These are phyloP conservation scores for Jacana jacana DNA, from an alignment of 2,113 vertebrate genomes.

Conservation along the genomic window DNA sequence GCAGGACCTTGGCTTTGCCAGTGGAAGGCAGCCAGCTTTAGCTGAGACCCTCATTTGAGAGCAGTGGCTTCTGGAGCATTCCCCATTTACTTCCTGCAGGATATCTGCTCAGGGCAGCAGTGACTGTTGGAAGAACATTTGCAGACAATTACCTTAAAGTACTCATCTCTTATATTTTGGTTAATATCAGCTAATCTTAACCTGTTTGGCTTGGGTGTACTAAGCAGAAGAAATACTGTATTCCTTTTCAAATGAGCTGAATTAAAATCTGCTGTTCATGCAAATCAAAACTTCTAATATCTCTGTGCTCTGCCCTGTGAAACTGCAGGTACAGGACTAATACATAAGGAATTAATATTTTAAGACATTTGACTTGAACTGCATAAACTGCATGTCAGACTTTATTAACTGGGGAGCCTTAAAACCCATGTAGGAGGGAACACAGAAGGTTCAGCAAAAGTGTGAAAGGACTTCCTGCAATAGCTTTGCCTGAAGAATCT, in stretches of 20 bases:
- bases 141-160: not conserved
- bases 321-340: not conserved
- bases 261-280: not conserved
- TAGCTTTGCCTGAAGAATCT: not conserved
- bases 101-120: not conserved
- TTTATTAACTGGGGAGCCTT: not conserved
- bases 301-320: not conserved
- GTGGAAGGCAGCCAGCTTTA: not conserved
- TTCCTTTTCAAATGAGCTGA: not conserved
- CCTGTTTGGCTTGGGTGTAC: not conserved
- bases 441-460: not conserved
- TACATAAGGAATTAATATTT: not conserved
- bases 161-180: not conserved
- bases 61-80: not conserved
- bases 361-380: not conserved
- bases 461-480: not conserved
- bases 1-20: not conserved
- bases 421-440: not conserved
- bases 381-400: not conserved
- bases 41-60: not conserved
- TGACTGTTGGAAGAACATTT: not conserved
- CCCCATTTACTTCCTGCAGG: not conserved
- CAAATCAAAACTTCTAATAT: not conserved
- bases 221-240: not conserved
- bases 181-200: not conserved